phyloP scores from a whole-genome alignment of 2,888 invertebrate genomes.

The Microctonus hyperodae region DNA sequence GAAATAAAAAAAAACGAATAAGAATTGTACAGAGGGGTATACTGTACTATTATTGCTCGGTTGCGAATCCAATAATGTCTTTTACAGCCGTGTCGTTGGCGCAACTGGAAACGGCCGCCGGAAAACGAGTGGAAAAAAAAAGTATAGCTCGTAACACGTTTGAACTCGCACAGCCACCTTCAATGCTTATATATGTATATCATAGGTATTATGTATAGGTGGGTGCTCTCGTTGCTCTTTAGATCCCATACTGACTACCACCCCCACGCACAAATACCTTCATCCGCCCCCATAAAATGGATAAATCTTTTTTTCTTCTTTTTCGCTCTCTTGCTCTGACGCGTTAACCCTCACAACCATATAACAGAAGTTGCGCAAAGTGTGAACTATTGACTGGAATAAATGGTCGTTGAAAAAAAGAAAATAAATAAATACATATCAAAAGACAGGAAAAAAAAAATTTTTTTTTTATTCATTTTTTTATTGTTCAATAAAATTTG shows the following conservation, averaged over 20 bases:
- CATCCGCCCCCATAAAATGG: slow-evolving; percentile 8
- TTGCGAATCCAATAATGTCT: slow-evolving; percentile 35
- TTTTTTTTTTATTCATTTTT: background rate
- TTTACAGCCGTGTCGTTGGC: slow-evolving; percentile 37
- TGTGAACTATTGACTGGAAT: slow-evolving; percentile 21
- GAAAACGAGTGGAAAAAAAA: slow-evolving; percentile 34
- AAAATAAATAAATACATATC: slow-evolving; percentile 12
- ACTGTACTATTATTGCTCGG: slow-evolving; percentile 6
- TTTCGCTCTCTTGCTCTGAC: background rate
- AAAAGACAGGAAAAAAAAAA: no score
- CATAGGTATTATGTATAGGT: no score
- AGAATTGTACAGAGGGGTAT: background rate
- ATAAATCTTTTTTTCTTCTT: background rate
- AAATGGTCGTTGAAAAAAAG: slow-evolving; percentile 4
- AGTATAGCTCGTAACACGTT: slow-evolving; percentile 39
- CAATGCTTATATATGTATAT: no score
- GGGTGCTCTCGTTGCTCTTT: background rate
- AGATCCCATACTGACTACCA: background rate
- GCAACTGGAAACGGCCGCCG: slow-evolving; percentile 32
- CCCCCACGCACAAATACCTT: slow-evolving; percentile 12
- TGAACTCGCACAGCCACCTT: slow-evolving; percentile 23
- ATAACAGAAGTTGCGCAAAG: slow-evolving; percentile 20
- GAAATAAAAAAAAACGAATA: background rate
- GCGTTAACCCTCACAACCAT: slow-evolving; percentile 3
- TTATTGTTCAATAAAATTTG: background rate